Conservation (phyloP, 2,888 invertebrate genomes). For the Deilephila elpenor region DNA sequence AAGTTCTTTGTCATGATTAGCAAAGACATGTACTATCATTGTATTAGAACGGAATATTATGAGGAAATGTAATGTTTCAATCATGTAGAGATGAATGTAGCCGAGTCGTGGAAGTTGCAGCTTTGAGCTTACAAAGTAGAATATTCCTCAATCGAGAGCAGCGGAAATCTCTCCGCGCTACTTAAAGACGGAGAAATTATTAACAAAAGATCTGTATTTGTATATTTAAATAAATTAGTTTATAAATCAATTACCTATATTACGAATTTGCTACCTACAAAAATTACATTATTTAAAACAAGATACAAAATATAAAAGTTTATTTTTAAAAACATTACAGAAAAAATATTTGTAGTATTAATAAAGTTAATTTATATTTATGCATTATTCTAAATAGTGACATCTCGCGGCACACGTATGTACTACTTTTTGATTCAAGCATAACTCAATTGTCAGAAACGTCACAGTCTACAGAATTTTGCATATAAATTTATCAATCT, state of each 20-base stretch:
- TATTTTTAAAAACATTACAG: no score
- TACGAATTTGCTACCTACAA: no score
- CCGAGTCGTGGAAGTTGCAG: background rate
- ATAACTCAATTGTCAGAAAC: background rate
- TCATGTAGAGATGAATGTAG: background rate
- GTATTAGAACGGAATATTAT: no score
- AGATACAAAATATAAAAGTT: no score
- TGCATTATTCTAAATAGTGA: background rate
- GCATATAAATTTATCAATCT: conserved; percentile 18
- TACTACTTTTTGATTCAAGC: background rate
- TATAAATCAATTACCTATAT: background rate
- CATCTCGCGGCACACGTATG: background rate
- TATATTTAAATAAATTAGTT: background rate
- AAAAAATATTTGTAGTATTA: no score
- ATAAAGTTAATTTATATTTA: no score
- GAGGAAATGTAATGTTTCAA: background rate
- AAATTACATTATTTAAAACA: no score
- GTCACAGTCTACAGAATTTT: background rate
- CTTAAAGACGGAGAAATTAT: background rate
- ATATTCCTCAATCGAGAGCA: background rate
- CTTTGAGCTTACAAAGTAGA: background rate
- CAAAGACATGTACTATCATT: no score
- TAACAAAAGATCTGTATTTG: background rate
- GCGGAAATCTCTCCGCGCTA: background rate
- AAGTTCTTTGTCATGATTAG: no score